Base-by-base conservation (phyloP, 2,113 vertebrate genomes). In the Nibea coibor region DNA sequence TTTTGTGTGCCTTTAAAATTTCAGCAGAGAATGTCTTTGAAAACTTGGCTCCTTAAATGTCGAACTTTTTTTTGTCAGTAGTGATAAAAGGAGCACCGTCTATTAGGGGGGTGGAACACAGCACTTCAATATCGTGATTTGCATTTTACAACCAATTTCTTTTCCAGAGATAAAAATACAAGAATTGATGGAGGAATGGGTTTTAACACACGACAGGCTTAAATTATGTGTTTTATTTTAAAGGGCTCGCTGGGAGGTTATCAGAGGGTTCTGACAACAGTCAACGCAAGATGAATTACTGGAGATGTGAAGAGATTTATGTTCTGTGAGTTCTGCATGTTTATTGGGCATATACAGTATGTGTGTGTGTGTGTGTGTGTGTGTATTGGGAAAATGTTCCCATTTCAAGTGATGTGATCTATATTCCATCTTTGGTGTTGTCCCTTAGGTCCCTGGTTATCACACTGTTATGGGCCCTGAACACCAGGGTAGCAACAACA, bases 141-240 rank as follows among this genome's bases (percentile, higher is more conserved):
- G 48, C 31, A 64, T 72, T 76, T 83, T 67, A 65, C 66, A 79
- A 62, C 69, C n/a, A 63, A 67, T 73, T 26, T 82, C n/a, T 68
- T 48, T 54, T 63, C 74, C 4, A 11, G 11, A 22, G 43, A 57
- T 43, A 57, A 42, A 39, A 59, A 53, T 45, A 10, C 31, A 31
- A 19, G 24, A 54, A 43, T 22, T 26, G 39, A 75, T 9, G 22
- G 31, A 64, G 62, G 4, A 56, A 75, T 24, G 26, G 28, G 50
- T 78, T 54, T 39, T 5, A 59, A 48, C 56, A 80, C 16, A 11
- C 17, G 42, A 31, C 22, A 19, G 19, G 54, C 15, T 56, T 10
- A 58, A 48, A 20, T 47, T 15, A 39, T 69, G 39, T 28, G 17
- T 24, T 42, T 50, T 80, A 64, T 47, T 58, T 51, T 5, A n/a